These are phyloP conservation scores for Cyanoliseus patagonus DNA, from an alignment of 2,113 vertebrate genomes.

Conservation along the genomic window DNA sequence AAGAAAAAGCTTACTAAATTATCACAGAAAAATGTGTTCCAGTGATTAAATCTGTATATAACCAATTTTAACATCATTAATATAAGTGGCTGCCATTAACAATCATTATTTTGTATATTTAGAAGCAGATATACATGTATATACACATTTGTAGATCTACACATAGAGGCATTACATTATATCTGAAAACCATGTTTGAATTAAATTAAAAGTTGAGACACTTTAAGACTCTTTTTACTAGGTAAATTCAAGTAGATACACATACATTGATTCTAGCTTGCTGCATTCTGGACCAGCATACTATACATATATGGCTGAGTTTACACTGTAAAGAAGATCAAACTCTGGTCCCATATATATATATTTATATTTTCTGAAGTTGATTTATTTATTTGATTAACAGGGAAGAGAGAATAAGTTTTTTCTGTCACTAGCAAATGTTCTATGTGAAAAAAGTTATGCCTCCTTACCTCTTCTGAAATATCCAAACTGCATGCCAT, in stretches of 20 bases:
- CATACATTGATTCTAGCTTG: fast-evolving
- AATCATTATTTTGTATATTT: not conserved
- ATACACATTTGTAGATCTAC: not conserved
- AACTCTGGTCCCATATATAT: not conserved
- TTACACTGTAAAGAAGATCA: not conserved
- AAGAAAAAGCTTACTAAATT: not conserved
- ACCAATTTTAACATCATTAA: not conserved
- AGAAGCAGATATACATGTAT: not conserved
- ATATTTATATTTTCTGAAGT: not conserved
- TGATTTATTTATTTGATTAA: not conserved
- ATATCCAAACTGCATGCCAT: not conserved
- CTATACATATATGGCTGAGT: not conserved
- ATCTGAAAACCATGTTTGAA: not conserved
- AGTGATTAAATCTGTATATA: not conserved
- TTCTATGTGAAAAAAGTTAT: not conserved
- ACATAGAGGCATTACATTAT: not conserved
- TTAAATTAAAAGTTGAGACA: not conserved
- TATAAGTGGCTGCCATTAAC: not conserved
- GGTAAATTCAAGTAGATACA: not conserved
- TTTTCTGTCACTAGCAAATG: not conserved
- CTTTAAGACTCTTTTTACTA: not conserved
- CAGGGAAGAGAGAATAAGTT: not conserved
- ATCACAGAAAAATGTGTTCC: not conserved
- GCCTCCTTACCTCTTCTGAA: not conserved
- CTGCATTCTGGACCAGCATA: not conserved